phyloP scores from a whole-genome alignment of 53 echinoderm and acorn worm genomes.

The Stichopus horrens region DNA sequence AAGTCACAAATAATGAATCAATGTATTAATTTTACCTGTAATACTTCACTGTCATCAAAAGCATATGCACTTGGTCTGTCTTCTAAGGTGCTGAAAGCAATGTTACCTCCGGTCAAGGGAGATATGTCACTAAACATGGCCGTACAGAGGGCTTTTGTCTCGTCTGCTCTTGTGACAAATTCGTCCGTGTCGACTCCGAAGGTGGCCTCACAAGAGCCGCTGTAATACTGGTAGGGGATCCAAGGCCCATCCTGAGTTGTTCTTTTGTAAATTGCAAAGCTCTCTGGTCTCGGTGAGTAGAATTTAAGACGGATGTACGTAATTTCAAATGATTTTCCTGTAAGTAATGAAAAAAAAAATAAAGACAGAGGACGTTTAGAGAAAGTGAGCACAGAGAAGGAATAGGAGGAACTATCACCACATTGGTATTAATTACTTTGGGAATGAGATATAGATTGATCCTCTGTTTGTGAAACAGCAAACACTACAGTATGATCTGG shows the following conservation, averaged over 20 bases:
- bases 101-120: slow-evolving; percentile 92
- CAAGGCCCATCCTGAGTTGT: slow-evolving; percentile 75
- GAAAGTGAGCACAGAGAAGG: neutral
- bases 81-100: slow-evolving; percentile 96
- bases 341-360: slow-evolving; percentile 13
- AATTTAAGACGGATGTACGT: slow-evolving; percentile 96
- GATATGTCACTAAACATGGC: slow-evolving; percentile 94
- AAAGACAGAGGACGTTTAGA: neutral
- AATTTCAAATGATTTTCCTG: slow-evolving; percentile 95
- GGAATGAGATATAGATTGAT: too few relatives aligned
- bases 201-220: slow-evolving; percentile 77
- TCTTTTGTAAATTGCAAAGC: slow-evolving; percentile 94
- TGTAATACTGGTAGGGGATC: slow-evolving; percentile 97
- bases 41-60: slow-evolving; percentile 86
- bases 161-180: slow-evolving; percentile 64
- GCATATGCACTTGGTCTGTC: slow-evolving; percentile 84
- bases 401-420: neutral
- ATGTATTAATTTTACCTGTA: slow-evolving; percentile 63
- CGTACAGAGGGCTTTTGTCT: slow-evolving; percentile 81
- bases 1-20: neutral
- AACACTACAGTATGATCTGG: too few relatives aligned
- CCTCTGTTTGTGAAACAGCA: too few relatives aligned
- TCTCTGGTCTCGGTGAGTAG: slow-evolving; percentile 90
- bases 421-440: neutral
- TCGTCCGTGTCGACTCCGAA: slow-evolving; percentile 63